Conservation (phyloP, 2,797 vertebrate genomes). For the Anisognathus igniventris region DNA sequence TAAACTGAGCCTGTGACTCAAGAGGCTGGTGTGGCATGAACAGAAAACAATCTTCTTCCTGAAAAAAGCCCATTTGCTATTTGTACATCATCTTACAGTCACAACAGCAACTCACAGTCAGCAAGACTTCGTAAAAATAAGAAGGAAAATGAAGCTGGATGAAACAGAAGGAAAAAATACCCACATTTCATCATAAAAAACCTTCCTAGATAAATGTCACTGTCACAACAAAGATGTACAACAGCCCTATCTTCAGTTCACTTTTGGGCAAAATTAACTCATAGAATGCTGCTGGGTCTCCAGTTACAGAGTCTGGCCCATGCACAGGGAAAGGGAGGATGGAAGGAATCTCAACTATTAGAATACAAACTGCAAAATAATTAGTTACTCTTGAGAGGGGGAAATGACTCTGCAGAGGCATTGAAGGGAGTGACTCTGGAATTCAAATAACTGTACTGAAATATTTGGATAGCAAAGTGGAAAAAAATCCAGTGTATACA, state of each 20-base stretch:
- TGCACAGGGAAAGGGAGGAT: not conserved
- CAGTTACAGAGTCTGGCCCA: not conserved
- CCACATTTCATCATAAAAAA: not conserved
- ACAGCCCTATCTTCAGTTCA: not conserved
- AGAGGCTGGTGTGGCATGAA: not conserved
- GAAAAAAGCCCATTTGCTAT: not conserved
- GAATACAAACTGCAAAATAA: constrained; percentile 22
- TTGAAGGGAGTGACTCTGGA: not conserved
- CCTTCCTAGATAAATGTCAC: not conserved
- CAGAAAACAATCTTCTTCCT: not conserved
- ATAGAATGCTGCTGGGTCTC: not conserved
- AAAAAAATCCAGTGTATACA: not conserved
- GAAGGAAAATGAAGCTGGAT: not conserved
- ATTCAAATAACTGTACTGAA: constrained; percentile 27
- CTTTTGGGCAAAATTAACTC: not conserved
- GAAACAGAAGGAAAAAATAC: not conserved
- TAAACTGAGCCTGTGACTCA: not conserved
- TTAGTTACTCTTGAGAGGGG: not conserved
- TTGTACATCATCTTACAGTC: not conserved
- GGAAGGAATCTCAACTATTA: constrained; percentile 29
- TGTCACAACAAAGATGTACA: not conserved
- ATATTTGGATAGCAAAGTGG: not conserved
- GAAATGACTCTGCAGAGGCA: not conserved
- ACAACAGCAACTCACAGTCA: not conserved
- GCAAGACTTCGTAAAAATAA: not conserved